Conservation (phyloP, 1,140 invertebrate genomes). For the Coboldia fuscipes region DNA sequence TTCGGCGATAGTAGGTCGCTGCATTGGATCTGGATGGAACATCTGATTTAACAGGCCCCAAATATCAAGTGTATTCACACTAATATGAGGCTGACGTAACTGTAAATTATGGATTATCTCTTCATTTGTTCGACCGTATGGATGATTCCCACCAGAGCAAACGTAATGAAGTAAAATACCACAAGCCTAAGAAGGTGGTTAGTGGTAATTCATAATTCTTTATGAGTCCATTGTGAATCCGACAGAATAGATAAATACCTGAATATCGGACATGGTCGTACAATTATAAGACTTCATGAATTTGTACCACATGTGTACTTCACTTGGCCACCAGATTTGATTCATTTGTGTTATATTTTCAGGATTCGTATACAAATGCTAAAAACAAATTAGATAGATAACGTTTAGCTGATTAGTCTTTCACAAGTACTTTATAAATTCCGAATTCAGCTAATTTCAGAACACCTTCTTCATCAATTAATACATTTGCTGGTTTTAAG, state of each 20-base stretch:
- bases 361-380: not conserved
- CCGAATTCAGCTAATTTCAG: constrained; percentile 21
- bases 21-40: not conserved
- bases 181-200: too few species aligned
- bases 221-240: too few species aligned
- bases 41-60: not conserved
- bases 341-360: not conserved
- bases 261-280: too few species aligned
- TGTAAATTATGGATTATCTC: constrained; percentile 17
- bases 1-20: not conserved
- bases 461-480: constrained; percentile 15
- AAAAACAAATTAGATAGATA: not conserved
- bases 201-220: too few species aligned
- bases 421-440: constrained; percentile 18
- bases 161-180: too few species aligned
- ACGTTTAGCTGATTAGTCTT: constrained; percentile 15
- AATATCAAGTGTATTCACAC: not conserved
- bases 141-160: constrained; percentile 15
- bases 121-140: constrained; percentile 11
- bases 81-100: constrained; percentile 6
- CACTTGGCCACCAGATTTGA: too few species aligned
- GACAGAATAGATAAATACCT: too few species aligned
- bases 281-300: too few species aligned
- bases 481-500: constrained; percentile 20
- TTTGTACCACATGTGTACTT: too few species aligned